A percentile compares a stretch with the other conserved stretches of the same genome.
These are phyloP conservation scores for Apodemus sylvaticus DNA, from an alignment of 2,113 vertebrate species.

Conservation along the genomic window DNA sequence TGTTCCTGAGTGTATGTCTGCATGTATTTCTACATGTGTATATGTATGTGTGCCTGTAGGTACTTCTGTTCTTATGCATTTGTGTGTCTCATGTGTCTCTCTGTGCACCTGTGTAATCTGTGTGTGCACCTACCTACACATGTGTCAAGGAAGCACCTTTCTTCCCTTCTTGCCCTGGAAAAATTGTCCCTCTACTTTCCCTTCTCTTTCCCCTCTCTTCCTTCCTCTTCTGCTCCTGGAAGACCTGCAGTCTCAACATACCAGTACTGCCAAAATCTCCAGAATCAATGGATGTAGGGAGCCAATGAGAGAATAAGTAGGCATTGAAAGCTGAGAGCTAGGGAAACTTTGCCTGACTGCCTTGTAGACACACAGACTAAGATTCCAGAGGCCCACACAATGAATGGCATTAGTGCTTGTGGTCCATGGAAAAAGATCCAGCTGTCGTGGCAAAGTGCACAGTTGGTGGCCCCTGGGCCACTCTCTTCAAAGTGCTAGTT, in stretches of 20 bases:
- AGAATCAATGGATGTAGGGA: background rate
- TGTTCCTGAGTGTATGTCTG: background rate
- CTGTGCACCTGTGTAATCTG: background rate
- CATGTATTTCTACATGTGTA: background rate
- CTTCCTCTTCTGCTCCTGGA: accelerated
- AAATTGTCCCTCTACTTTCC: accelerated
- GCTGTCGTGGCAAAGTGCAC: no score
- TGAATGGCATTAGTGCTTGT: no score
- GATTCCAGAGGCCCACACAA: background rate
- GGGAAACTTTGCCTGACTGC: background rate
- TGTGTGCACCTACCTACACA: background rate
- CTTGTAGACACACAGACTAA: background rate
- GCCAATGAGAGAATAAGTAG: accelerated
- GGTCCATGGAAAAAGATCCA: background rate
- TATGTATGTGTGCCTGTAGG: background rate
- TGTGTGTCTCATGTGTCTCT: background rate
- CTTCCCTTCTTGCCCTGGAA: no score
- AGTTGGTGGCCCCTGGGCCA: accelerated
- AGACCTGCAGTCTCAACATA: accelerated
- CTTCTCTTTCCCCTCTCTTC: background rate
- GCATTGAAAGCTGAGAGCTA: background rate
- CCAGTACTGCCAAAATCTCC: background rate
- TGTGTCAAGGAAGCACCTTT: background rate
- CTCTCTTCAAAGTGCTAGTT: background rate
- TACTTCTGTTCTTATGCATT: no score